A percentile compares a stretch with the other conserved stretches of the same genome.
Conservation (phyloP, 2,888 invertebrate species). For the Cerastis leucographa region DNA sequence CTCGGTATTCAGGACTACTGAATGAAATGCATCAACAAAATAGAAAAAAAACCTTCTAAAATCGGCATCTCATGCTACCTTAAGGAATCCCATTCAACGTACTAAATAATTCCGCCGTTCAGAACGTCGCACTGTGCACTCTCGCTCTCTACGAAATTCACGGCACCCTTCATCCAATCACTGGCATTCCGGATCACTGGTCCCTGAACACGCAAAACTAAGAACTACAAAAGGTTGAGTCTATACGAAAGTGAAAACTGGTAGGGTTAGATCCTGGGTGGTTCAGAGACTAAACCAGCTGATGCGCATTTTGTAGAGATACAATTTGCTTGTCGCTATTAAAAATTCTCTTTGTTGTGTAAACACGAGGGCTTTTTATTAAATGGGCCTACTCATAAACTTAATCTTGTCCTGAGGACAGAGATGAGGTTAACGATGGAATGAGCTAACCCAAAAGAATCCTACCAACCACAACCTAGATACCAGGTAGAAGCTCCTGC, state of each 20-base stretch:
- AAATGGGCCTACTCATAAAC: no score
- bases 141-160: slow-evolving; percentile 68
- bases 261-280: not conserved
- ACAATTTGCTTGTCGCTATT: not conserved
- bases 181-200: slow-evolving; percentile 80
- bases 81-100: slow-evolving; percentile 55
- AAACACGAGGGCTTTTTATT: no score
- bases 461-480: no score
- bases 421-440: no score
- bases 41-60: slow-evolving; percentile 51
- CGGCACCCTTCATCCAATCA: slow-evolving; percentile 86
- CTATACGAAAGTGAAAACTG: not conserved
- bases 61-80: slow-evolving; percentile 47
- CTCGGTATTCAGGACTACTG: not conserved
- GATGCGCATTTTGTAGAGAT: not conserved
- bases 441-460: no score
- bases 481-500: not conserved
- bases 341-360: not conserved
- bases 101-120: slow-evolving; percentile 76
- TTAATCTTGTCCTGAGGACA: no score
- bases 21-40: slow-evolving; percentile 30
- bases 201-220: slow-evolving; percentile 44
- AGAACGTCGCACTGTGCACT: slow-evolving; percentile 65
- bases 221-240: slow-evolving; percentile 1
- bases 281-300: not conserved